phyloP scores from a whole-genome alignment of 1,140 invertebrate species.

The Euura lappo region DNA sequence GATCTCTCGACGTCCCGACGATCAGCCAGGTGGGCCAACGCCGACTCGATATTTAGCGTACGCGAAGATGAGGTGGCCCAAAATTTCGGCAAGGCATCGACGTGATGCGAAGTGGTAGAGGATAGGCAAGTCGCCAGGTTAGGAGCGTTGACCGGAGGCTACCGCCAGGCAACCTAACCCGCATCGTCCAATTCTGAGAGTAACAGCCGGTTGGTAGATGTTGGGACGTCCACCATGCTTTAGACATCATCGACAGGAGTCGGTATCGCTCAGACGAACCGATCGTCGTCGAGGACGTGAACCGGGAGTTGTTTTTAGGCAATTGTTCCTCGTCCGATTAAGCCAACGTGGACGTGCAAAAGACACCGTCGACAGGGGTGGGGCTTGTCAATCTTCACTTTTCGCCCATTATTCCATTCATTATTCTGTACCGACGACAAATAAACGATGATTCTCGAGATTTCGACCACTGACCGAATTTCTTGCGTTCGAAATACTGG shows the following conservation, averaged over 20 bases:
- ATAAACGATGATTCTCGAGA: too few relatives aligned
- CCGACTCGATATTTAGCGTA: background rate
- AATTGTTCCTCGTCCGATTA: too few relatives aligned
- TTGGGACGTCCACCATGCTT: background rate
- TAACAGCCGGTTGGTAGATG: background rate
- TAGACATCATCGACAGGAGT: too few relatives aligned
- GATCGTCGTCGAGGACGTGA: too few relatives aligned
- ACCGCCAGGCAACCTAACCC: background rate
- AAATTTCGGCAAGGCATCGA: constrained; percentile 24
- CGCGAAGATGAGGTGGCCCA: constrained; percentile 15
- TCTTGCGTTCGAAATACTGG: too few relatives aligned
- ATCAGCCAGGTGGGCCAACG: too few relatives aligned
- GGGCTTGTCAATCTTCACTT: background rate
- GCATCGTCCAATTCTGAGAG: constrained; percentile 1
- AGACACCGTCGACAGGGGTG: background rate
- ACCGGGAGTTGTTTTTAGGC: too few relatives aligned
- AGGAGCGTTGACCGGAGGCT: constrained; percentile 41
- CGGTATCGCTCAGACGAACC: too few relatives aligned
- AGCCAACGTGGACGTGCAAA: background rate
- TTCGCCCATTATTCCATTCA: too few relatives aligned
- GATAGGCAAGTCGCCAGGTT: constrained; percentile 43
- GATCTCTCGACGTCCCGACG: constrained; percentile 18
- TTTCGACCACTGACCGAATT: too few relatives aligned
- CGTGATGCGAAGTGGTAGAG: constrained; percentile 22
- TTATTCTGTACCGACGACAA: too few relatives aligned